Evolutionary conservation across 2,113 vertebrate genomes (phyloP).

Genomic region (Xiphias gladius): DNA sequence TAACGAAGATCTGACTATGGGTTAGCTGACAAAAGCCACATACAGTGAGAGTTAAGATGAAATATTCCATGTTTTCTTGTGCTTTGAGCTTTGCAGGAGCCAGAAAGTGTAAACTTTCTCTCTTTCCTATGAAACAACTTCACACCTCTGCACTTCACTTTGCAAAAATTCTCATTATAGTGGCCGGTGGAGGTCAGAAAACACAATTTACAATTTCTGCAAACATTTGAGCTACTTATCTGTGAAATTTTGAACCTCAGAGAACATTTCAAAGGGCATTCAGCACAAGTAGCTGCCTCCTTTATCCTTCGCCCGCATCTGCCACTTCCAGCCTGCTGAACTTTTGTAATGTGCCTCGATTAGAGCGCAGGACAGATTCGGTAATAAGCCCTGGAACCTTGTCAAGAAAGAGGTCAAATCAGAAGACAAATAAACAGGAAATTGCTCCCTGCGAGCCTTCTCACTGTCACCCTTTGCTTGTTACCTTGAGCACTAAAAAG

Average conservation of each 20-base stretch:
- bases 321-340: conserved; percentile 74
- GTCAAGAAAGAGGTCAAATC: conserved; percentile 83
- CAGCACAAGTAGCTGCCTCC: conserved; percentile 22
- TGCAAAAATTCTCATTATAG: conserved; percentile 58
- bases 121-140: conserved; percentile 5
- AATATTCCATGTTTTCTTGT: no score
- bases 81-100: not conserved
- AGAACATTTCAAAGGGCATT: conserved; percentile 26
- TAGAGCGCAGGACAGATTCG: conserved; percentile 71
- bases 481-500: conserved; percentile 85
- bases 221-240: conserved; percentile 67
- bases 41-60: not conserved
- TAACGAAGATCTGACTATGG: not conserved
- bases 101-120: not conserved
- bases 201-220: conserved; percentile 53
- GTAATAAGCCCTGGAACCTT: conserved; percentile 81
- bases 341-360: conserved; percentile 80
- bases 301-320: conserved; percentile 56
- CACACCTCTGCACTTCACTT: conserved; percentile 59
- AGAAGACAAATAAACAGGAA: conserved; percentile 82
- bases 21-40: not conserved
- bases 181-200: conserved; percentile 46
- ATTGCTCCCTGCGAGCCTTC: conserved; percentile 83
- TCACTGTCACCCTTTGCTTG: conserved; percentile 76
- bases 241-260: conserved; percentile 46